Evolutionary conservation across 2,888 invertebrate species (phyloP).

Genomic region (Stenchaetothrips biformis): DNA sequence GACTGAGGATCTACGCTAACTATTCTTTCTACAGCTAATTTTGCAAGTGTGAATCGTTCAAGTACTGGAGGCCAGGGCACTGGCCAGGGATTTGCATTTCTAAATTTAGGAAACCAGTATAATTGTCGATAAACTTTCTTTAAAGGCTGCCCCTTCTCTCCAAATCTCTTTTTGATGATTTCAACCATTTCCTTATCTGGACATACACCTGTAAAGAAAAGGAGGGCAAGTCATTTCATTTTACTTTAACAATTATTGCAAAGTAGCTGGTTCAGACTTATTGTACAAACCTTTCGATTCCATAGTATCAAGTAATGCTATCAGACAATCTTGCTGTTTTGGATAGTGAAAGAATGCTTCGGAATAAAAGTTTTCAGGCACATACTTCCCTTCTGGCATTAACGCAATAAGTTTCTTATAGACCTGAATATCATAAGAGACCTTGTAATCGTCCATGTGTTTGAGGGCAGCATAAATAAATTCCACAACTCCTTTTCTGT

Average conservation of each 20-base stretch:
- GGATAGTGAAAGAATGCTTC: slow-evolving; percentile 91
- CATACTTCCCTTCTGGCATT: slow-evolving; percentile 82
- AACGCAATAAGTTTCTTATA: slow-evolving; percentile 83
- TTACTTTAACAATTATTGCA: background rate
- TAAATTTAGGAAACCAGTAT: slow-evolving; percentile 94
- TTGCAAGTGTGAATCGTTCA: slow-evolving; percentile 71
- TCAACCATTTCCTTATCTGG: slow-evolving; percentile 86
- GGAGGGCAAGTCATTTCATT: background rate
- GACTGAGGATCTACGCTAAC: slow-evolving; percentile 73
- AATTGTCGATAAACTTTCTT: slow-evolving; percentile 75
- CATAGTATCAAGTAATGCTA: slow-evolving; percentile 92
- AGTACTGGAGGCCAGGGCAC: slow-evolving; percentile 72
- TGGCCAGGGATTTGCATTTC: slow-evolving; percentile 80
- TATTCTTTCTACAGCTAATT: slow-evolving; percentile 77
- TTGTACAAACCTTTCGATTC: slow-evolving; percentile 70
- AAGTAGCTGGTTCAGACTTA: background rate
- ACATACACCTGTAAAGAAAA: slow-evolving; percentile 62
- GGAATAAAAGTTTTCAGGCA: slow-evolving; percentile 77
- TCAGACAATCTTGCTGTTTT: slow-evolving; percentile 89
- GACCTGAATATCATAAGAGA: slow-evolving; percentile 76
- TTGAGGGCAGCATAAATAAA: slow-evolving; percentile 88
- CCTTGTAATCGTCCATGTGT: slow-evolving; percentile 84
- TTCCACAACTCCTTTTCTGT: slow-evolving; percentile 82
- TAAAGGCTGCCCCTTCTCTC: slow-evolving; percentile 65
- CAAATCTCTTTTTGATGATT: slow-evolving; percentile 79